phyloP scores from a whole-genome alignment of 2,113 vertebrate species.

The Burhinus bistriatus region DNA sequence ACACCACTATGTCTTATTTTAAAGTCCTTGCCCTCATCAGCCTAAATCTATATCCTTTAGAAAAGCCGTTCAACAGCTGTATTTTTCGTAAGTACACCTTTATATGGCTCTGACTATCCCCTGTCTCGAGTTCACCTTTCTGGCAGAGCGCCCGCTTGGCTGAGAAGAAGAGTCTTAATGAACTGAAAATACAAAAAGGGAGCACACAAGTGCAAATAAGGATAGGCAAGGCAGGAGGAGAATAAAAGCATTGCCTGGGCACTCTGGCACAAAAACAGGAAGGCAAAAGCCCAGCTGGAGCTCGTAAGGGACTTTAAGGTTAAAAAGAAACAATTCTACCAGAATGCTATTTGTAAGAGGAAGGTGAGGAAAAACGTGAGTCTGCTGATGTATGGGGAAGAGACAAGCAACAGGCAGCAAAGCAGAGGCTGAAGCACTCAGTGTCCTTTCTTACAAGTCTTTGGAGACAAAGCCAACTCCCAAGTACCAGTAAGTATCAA shows the following conservation, averaged over 20 bases:
- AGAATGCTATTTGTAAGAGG: background rate
- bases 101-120: background rate
- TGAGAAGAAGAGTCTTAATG: constrained; percentile 10
- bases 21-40: background rate
- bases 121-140: background rate
- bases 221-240: background rate
- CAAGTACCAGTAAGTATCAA: background rate
- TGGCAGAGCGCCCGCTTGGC: background rate
- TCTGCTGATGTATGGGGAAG: background rate
- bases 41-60: background rate
- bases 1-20: background rate
- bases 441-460: background rate
- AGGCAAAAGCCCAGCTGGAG: constrained; percentile 3
- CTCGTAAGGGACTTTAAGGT: background rate
- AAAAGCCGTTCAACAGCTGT: background rate
- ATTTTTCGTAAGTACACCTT: constrained; percentile 12
- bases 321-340: constrained; percentile 19
- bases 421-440: background rate
- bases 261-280: background rate
- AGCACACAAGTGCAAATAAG: constrained; percentile 25
- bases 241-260: constrained; percentile 3
- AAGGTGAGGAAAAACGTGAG: background rate
- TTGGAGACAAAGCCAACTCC: background rate
- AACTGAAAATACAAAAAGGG: constrained; percentile 22
- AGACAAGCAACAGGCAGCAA: background rate